Conservation (phyloP, 1,140 invertebrate species). For the Drosophila cardini region DNA sequence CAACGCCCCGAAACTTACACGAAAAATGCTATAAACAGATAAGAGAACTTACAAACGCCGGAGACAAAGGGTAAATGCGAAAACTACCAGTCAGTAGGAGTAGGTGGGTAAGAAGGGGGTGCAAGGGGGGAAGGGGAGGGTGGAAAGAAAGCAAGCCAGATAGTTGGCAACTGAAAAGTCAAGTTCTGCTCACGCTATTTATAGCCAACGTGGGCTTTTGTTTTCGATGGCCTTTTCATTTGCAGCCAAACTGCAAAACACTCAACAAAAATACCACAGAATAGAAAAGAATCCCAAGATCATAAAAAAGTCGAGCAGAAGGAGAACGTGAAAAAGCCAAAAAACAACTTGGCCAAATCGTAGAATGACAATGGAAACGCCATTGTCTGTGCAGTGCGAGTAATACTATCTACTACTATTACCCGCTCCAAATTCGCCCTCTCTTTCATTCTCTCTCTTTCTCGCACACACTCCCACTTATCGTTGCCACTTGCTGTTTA, state of each 20-base stretch:
- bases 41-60: constrained; percentile 60
- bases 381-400: constrained; percentile 31
- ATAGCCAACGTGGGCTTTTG: constrained; percentile 79
- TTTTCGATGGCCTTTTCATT: constrained; percentile 82
- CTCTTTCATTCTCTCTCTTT: not conserved
- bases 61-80: constrained; percentile 50
- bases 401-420: not conserved
- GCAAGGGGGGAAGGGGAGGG: constrained; percentile 5
- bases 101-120: not conserved
- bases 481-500: constrained; percentile 24
- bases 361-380: constrained; percentile 62
- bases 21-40: constrained; percentile 54
- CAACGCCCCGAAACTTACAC: constrained; percentile 44
- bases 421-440: not conserved
- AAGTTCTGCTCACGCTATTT: constrained; percentile 77
- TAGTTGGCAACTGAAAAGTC: constrained; percentile 74
- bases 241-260: constrained; percentile 62
- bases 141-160: constrained; percentile 45
- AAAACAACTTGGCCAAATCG: constrained; percentile 45
- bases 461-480: constrained; percentile 1
- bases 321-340: constrained; percentile 27
- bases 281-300: constrained; percentile 26
- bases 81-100: constrained; percentile 8
- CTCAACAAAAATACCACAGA: constrained; percentile 29
- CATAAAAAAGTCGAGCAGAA: constrained; percentile 18